These are phyloP conservation scores for Plotosus lineatus DNA, from an alignment of 2,113 vertebrate genomes.

Conservation along the genomic window DNA sequence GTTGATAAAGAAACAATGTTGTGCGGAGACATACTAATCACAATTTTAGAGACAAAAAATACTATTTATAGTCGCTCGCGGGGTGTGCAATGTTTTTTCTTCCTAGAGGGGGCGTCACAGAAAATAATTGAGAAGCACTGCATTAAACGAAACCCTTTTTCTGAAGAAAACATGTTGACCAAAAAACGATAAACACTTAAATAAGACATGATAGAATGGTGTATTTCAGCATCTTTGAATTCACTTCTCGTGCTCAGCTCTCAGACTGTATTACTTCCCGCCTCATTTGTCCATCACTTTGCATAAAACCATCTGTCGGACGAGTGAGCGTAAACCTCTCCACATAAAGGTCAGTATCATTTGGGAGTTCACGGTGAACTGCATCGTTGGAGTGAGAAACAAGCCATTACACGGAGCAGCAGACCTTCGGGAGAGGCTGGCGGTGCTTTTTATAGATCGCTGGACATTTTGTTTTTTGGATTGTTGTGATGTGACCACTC, in stretches of 20 bases:
- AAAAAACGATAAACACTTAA: not conserved
- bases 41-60: no score
- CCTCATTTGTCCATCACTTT: not conserved
- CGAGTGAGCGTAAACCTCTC: not conserved
- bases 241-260: not conserved
- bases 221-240: not conserved
- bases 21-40: no score
- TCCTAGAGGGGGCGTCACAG: no score
- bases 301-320: not conserved
- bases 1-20: no score
- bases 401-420: conserved; percentile 11
- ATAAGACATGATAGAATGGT: not conserved
- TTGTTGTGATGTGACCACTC: not conserved
- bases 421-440: not conserved
- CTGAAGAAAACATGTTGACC: not conserved
- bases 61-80: no score
- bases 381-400: conserved; percentile 9
- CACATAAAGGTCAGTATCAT: conserved; percentile 5
- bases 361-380: not conserved
- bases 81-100: no score
- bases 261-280: not conserved
- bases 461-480: conserved; percentile 15
- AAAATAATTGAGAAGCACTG: no score
- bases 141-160: not conserved
- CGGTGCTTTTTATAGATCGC: conserved; percentile 8